Conservation (phyloP, 2,888 invertebrate species). For the Sesia bembeciformis region DNA sequence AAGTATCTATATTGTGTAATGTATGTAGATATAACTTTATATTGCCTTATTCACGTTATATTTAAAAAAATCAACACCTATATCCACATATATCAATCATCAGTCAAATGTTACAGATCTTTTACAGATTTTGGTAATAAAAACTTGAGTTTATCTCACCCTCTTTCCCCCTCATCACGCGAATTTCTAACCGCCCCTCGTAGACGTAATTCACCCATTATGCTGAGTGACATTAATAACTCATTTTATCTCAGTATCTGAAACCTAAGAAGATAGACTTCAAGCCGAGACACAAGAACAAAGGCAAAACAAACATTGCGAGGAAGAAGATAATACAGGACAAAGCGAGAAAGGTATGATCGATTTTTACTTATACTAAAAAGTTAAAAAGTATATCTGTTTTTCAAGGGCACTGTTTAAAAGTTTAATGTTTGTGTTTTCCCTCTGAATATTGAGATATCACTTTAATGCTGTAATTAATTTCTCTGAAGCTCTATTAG, state of each 20-base stretch:
- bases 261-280: conserved; percentile 87
- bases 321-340: conserved; percentile 86
- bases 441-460: neutral
- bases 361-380: neutral
- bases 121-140: too few relatives aligned
- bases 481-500: neutral
- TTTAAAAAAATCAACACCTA: too few relatives aligned
- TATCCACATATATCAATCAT: too few relatives aligned
- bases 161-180: neutral
- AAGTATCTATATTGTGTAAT: too few relatives aligned
- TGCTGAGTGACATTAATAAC: too few relatives aligned
- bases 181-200: neutral
- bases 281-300: conserved; percentile 84
- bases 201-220: too few relatives aligned
- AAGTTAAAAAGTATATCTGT: too few relatives aligned
- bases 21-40: too few relatives aligned
- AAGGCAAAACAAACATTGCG: conserved; percentile 82
- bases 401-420: too few relatives aligned
- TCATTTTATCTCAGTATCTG: conserved; percentile 73
- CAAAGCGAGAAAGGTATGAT: conserved; percentile 77
- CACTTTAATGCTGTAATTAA: neutral
- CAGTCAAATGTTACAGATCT: too few relatives aligned
- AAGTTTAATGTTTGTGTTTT: neutral
- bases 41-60: too few relatives aligned
- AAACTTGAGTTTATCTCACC: neutral